phyloP scores from a whole-genome alignment of 2,888 invertebrate species.

The Melipona beecheii region DNA sequence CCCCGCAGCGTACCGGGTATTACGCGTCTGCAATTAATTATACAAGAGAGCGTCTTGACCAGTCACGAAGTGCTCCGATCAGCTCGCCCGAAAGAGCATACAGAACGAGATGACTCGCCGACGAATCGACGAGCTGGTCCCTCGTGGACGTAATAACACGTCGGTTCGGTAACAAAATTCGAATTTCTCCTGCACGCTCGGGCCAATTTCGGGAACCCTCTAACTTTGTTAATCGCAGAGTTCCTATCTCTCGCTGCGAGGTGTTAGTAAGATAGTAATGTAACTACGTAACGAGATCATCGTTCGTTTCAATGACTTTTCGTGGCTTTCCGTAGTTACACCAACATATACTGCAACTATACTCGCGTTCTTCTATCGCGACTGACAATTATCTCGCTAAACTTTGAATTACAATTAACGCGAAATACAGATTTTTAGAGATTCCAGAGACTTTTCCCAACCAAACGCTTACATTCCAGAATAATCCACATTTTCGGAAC shows the following conservation, averaged over 20 bases:
- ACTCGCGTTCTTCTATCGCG: too few species aligned
- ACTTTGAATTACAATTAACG: too few species aligned
- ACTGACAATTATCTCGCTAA: too few species aligned
- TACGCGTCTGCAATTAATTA: slow-evolving; percentile 71
- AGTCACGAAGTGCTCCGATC: slow-evolving; percentile 20
- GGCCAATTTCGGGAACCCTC: neutral
- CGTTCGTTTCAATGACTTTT: too few species aligned
- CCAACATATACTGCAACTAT: too few species aligned
- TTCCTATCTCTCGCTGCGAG: neutral
- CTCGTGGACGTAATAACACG: neutral
- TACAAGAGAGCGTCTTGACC: slow-evolving; percentile 39
- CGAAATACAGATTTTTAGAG: too few species aligned
- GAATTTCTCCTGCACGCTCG: neutral
- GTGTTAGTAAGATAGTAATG: neutral
- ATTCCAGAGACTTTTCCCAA: too few species aligned
- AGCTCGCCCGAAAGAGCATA: slow-evolving; percentile 3
- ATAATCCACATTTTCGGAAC: too few species aligned
- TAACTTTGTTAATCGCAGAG: neutral
- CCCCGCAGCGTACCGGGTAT: slow-evolving; percentile 62
- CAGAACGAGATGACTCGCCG: slow-evolving; percentile 40
- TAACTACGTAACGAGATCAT: too few species aligned
- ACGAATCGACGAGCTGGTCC: slow-evolving; percentile 26
- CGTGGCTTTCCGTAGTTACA: too few species aligned
- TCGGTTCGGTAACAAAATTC: neutral
- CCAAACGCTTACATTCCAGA: too few species aligned